Base-by-base conservation (phyloP, 2,888 invertebrate species). In the Chrysolina oricalcia region DNA sequence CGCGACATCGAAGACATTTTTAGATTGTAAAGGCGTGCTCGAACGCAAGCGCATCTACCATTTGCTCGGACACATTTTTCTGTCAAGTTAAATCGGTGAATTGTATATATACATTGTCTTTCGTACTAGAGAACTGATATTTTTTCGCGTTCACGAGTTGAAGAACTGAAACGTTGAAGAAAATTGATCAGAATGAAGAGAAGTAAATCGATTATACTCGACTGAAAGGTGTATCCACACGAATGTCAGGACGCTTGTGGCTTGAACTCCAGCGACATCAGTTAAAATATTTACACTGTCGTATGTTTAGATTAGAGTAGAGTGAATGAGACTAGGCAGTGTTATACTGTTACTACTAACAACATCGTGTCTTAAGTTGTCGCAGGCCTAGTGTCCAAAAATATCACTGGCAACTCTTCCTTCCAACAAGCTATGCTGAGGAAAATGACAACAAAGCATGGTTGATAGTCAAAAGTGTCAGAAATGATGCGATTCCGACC, bases 271-370 rank as follows among this genome's bases (percentile, higher is more conserved):
- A 86, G 84, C 81, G 81, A 83, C 82, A 85, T 85, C 83, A 85
- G 85, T 86, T 85, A 85, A 86, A 67, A 67, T 67, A 87, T 87
- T 85, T 88, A 87, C 87, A 87, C 87, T 87, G 87, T 88, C 87
- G 86, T 87, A 87, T 87, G 87, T 87, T 87, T 89, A 89, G 88
- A 87, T 83, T 88, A 88, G 88, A 85, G 85, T 87, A 87, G 87
- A 84, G 85, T 85, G 84, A 85, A 85, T 85, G 86, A 85, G 84
- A 85, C 84, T 85, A 87, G 88, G 88, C 89, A 89, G 89, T 89
- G 89, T 89, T 89, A 89, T 88, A 89, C 88, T 86, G 88, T 87
- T 70, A 74, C 48, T 73, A 62, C 66, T 68, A 62, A 56, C 53
- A 35, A 53, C 40, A 53, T 53, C 35, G 9, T 53, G 13, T 17